Conservation (phyloP, 2,888 invertebrate genomes). For the Microctonus hyperodae region DNA sequence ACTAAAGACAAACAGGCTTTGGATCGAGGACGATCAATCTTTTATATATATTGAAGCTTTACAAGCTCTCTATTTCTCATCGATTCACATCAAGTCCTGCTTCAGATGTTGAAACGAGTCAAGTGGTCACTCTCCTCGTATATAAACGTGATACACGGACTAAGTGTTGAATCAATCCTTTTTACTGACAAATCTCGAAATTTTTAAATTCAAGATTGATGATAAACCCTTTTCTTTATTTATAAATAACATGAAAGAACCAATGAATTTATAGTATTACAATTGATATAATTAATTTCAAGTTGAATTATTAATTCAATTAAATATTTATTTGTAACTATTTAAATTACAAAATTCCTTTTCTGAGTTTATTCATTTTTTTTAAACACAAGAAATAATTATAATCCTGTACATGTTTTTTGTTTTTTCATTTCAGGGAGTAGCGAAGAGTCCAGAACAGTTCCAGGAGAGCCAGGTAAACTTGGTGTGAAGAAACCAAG, state of each 20-base stretch:
- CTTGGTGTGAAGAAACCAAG: conserved; percentile 74
- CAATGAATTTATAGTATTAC: no score
- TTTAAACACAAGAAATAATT: conserved; percentile 8
- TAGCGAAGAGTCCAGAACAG: conserved; percentile 66
- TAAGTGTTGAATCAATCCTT: background rate
- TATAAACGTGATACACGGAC: background rate
- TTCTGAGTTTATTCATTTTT: no score
- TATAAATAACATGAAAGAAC: no score
- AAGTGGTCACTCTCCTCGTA: background rate
- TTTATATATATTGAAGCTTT: conserved; percentile 16
- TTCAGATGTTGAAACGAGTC: conserved; percentile 16
- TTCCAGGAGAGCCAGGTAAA: conserved; percentile 66
- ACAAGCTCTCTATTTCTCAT: conserved; percentile 1
- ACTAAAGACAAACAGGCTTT: conserved; percentile 30
- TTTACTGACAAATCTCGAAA: background rate
- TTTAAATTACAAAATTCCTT: no score
- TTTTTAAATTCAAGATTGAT: no score
- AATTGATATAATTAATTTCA: no score
- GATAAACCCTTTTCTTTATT: no score
- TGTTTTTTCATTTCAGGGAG: conserved; percentile 57
- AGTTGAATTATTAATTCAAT: no score
- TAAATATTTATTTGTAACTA: no score
- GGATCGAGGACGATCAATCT: conserved; percentile 36
- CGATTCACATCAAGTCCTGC: background rate
- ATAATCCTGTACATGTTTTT: conserved; percentile 28